These are phyloP conservation scores for Microtus pennsylvanicus DNA, from an alignment of 2,113 vertebrate species.

Conservation along the genomic window DNA sequence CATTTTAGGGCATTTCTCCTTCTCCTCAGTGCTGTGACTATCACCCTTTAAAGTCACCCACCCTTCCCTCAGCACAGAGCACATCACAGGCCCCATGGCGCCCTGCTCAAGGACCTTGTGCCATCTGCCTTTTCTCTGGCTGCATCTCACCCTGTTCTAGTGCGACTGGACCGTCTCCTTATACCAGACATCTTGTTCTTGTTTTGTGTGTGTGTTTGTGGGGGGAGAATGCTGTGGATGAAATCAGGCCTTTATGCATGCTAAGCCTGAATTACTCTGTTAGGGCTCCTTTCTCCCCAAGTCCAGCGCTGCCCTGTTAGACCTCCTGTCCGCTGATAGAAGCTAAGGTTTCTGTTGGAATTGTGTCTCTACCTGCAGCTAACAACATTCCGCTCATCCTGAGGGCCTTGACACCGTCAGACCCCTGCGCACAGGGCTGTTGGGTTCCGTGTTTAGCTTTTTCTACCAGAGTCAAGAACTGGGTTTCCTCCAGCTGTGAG, in stretches of 20 bases:
- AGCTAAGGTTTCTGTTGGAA: neutral
- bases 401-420: neutral
- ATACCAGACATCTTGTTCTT: neutral
- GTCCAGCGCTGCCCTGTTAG: neutral
- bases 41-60: neutral
- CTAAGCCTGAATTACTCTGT: neutral
- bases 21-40: neutral
- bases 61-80: neutral
- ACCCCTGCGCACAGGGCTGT: neutral
- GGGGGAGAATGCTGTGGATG: neutral
- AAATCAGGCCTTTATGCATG: neutral
- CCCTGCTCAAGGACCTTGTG: neutral
- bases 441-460: neutral
- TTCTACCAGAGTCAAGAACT: neutral
- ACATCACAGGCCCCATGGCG: neutral
- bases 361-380: neutral
- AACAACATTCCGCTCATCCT: neutral
- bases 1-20: neutral
- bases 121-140: neutral
- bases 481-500: neutral
- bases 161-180: neutral
- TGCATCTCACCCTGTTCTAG: neutral
- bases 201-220: neutral
- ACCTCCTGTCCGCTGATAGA: neutral
- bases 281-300: too few relatives aligned